phyloP scores from a whole-genome alignment of 2,888 invertebrate species.

The Malachius bipustulatus region DNA sequence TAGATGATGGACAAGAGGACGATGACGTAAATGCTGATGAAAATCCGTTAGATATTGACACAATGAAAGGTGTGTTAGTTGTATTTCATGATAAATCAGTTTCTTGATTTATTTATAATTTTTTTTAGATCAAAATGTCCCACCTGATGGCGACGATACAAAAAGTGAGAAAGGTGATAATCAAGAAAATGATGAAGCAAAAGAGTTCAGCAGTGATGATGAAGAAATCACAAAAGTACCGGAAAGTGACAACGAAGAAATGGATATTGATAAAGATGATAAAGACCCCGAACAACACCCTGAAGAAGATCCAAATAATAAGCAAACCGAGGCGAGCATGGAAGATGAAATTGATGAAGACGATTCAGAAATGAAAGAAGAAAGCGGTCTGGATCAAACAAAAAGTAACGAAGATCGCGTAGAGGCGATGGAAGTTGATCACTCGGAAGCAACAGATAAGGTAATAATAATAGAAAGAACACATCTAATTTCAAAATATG shows the following conservation, averaged over 20 bases:
- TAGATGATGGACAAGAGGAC: constrained; percentile 59
- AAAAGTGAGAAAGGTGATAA: constrained; percentile 31
- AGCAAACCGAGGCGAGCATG: constrained; percentile 21
- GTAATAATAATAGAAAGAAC: constrained; percentile 22
- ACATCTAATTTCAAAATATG: constrained; percentile 5
- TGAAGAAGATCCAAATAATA: constrained; percentile 20
- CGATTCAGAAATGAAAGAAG: constrained; percentile 27
- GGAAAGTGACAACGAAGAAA: constrained; percentile 26
- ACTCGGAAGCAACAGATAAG: constrained; percentile 38
- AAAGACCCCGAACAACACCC: constrained; percentile 30
- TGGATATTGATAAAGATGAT: constrained; percentile 28
- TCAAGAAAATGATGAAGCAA: constrained; percentile 15
- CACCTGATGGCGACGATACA: constrained; percentile 31
- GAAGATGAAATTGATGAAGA: constrained; percentile 22
- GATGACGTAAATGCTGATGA: constrained; percentile 51
- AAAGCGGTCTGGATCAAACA: constrained; percentile 30
- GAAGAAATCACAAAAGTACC: constrained; percentile 26
- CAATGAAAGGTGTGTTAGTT: constrained; percentile 58
- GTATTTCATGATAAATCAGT: no score
- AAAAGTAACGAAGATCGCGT: constrained; percentile 33
- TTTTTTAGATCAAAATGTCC: constrained; percentile 30
- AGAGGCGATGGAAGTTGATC: constrained; percentile 37
- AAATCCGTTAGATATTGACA: constrained; percentile 78
- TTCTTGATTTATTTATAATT: no score
- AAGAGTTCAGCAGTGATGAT: constrained; percentile 19